Evolutionary conservation across 2,113 vertebrate species (phyloP).

Genomic region (Bucco capensis): DNA sequence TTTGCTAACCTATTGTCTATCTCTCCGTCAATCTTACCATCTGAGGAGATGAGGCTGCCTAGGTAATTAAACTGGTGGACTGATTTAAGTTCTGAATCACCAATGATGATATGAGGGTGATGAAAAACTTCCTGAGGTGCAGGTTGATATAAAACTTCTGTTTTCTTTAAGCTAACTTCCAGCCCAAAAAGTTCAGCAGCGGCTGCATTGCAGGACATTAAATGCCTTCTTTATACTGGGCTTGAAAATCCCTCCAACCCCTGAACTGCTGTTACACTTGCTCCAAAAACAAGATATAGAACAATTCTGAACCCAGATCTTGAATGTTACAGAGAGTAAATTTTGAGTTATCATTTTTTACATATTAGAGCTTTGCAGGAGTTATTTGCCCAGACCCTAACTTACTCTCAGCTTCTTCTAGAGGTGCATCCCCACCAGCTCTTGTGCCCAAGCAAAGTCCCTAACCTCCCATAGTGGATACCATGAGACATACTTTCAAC

Average conservation of each 20-base stretch:
- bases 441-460: neutral
- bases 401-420: neutral
- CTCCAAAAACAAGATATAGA: neutral
- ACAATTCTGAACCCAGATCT: neutral
- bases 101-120: no score
- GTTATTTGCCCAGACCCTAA: neutral
- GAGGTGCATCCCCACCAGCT: neutral
- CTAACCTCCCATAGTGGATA: accelerated
- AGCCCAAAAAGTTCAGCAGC: no score
- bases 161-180: no score
- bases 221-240: neutral
- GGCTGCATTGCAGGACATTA: no score
- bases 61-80: no score
- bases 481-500: neutral
- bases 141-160: no score
- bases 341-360: neutral
- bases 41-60: no score
- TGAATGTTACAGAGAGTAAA: neutral
- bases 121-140: no score
- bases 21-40: no score
- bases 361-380: neutral
- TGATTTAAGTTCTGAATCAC: no score
- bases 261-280: neutral
- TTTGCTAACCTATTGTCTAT: no score
- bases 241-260: neutral